phyloP scores from a whole-genome alignment of 2,113 vertebrate species.

The Heterocephalus glaber region DNA sequence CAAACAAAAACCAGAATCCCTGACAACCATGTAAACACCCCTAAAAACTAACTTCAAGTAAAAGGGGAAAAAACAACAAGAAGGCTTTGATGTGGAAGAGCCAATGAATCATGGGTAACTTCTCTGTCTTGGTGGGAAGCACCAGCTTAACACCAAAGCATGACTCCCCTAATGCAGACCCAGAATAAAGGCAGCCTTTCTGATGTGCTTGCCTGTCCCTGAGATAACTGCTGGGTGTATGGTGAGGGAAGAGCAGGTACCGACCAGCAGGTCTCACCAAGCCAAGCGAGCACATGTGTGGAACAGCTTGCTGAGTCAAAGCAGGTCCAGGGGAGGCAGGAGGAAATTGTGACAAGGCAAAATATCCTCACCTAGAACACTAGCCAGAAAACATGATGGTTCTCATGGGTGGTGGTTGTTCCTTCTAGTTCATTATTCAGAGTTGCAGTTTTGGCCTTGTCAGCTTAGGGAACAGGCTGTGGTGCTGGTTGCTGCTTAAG shows the following conservation, averaged over 20 bases:
- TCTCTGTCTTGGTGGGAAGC: neutral
- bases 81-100: neutral
- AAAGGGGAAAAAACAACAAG: neutral
- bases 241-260: neutral
- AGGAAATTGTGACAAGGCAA: neutral
- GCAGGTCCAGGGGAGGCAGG: neutral
- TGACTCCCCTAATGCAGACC: neutral
- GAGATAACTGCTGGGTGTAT: neutral
- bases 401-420: neutral
- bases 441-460: neutral
- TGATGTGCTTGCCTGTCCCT: neutral
- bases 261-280: neutral
- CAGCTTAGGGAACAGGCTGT: neutral
- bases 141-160: neutral
- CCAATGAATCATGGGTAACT: neutral
- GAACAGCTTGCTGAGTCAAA: neutral
- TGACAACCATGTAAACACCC: neutral
- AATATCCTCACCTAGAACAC: neutral
- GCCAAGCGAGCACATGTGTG: fast-evolving
- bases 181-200: neutral
- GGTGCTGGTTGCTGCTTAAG: neutral
- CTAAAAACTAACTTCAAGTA: neutral
- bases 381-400: neutral
- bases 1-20: neutral
- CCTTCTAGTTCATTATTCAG: neutral